These are phyloP conservation scores for Arge pagana DNA, from an alignment of 2,888 invertebrate genomes.

Conservation along the genomic window DNA sequence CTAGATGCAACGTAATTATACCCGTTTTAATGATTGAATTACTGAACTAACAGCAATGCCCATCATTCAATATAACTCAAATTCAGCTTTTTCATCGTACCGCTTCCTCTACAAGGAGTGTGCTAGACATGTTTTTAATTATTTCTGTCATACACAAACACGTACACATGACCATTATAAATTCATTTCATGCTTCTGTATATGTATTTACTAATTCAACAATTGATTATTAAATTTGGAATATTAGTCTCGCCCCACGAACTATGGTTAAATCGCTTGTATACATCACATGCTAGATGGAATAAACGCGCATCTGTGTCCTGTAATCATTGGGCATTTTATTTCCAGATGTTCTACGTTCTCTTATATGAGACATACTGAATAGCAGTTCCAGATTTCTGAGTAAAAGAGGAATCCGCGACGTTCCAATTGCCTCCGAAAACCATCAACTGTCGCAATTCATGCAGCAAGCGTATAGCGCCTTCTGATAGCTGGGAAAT, in stretches of 20 bases:
- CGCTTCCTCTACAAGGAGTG: slow-evolving; percentile 3
- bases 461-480: not conserved
- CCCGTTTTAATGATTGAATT: slow-evolving; percentile 2
- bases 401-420: not conserved
- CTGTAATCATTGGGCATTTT: not conserved
- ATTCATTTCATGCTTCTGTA: slow-evolving; percentile 2
- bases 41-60: not conserved
- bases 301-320: not conserved
- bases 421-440: slow-evolving; percentile 1
- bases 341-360: slow-evolving; percentile 5
- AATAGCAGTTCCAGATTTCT: slow-evolving; percentile 6
- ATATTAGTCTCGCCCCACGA: slow-evolving; percentile 1
- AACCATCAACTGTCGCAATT: not conserved
- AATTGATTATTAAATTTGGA: not conserved
- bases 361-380: slow-evolving; percentile 4
- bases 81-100: slow-evolving; percentile 1
- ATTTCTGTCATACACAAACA: too few relatives aligned
- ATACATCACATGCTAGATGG: slow-evolving; percentile 2
- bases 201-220: not conserved
- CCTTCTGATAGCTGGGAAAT: slow-evolving; percentile 3
- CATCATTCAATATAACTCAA: not conserved
- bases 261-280: slow-evolving; percentile 2
- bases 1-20: slow-evolving; percentile 1
- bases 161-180: not conserved
- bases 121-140: not conserved